Conservation (phyloP, 2,797 vertebrate species). For the Platalea minor region DNA sequence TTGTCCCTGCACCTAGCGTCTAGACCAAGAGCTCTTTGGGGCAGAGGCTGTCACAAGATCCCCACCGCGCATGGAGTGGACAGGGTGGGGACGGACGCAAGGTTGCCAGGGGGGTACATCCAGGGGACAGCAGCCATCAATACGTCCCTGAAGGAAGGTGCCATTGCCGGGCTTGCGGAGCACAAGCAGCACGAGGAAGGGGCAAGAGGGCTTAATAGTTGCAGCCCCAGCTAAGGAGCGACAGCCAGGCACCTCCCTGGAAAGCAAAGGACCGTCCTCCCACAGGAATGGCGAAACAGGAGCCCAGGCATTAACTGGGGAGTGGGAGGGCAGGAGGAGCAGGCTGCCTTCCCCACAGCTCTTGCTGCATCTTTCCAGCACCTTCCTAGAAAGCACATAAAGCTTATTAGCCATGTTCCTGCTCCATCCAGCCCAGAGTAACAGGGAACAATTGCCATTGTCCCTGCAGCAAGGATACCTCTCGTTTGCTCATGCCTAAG, state of each 20-base stretch:
- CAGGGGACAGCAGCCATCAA: neutral
- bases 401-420: neutral
- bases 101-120: fast-evolving
- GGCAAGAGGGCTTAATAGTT: neutral
- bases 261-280: neutral
- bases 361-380: neutral
- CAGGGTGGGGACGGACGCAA: fast-evolving
- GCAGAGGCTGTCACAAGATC: neutral
- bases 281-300: neutral
- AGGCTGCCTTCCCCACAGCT: neutral
- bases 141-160: neutral
- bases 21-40: neutral
- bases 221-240: neutral
- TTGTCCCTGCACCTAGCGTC: neutral
- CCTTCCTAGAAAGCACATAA: neutral
- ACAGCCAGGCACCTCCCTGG: neutral
- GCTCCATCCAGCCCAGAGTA: neutral
- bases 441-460: neutral
- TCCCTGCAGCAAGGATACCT: neutral
- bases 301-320: neutral
- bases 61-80: fast-evolving
- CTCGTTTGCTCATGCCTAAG: neutral
- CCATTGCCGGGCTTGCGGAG: neutral
- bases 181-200: neutral
- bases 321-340: neutral